Conservation (phyloP, 1,140 invertebrate species). For the Sarcophaga peregrina region DNA sequence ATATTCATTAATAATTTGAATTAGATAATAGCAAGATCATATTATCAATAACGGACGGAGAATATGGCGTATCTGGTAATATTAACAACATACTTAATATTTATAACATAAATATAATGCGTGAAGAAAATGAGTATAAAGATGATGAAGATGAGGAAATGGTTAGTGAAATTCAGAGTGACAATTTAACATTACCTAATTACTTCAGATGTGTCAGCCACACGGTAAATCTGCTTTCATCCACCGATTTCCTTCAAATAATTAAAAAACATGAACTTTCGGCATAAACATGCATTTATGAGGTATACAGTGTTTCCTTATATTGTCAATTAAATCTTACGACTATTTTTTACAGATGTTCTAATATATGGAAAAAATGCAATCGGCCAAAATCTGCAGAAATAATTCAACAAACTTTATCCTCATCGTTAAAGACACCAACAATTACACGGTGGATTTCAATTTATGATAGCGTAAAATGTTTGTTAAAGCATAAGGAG, state of each 20-base stretch:
- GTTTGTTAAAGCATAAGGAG: background rate
- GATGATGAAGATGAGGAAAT: background rate
- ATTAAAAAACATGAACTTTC: background rate
- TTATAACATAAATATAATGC: background rate
- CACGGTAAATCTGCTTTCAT: background rate
- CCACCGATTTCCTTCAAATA: background rate
- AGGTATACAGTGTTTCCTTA: background rate
- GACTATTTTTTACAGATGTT: background rate
- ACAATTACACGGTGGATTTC: background rate
- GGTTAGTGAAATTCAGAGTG: background rate
- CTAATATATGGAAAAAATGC: background rate
- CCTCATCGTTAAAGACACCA: background rate
- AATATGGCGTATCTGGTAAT: background rate
- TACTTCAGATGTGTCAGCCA: background rate
- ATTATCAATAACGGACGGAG: background rate
- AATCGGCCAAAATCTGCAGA: background rate
- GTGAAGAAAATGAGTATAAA: background rate
- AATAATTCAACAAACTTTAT: background rate
- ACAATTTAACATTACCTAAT: background rate
- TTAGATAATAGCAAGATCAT: background rate
- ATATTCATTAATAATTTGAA: background rate
- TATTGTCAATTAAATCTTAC: background rate
- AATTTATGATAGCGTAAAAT: background rate
- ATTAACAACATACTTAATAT: background rate
- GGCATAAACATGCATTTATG: background rate